These are phyloP conservation scores for honey bee (Apis mellifera) DNA, from an alignment of 1,140 invertebrate species.

Conservation along the genomic window DNA sequence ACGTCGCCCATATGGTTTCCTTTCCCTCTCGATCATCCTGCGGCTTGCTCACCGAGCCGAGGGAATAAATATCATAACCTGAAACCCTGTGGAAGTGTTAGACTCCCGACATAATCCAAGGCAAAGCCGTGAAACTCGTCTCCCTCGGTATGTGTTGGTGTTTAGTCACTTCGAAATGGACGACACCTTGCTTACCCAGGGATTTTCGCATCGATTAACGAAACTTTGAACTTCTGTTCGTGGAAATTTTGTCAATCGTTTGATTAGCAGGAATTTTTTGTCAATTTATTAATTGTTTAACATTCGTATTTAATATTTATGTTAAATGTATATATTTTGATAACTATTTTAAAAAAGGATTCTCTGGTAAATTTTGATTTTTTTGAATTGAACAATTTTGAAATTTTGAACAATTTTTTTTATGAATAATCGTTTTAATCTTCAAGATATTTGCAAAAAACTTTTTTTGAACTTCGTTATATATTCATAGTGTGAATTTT, in stretches of 20 bases:
- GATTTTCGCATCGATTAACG: conserved; percentile 29
- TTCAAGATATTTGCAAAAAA: too few species aligned
- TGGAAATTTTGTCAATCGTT: neutral
- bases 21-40: conserved; percentile 50
- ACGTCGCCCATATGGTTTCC: conserved; percentile 70
- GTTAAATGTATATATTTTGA: too few species aligned
- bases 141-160: neutral
- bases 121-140: conserved; percentile 36
- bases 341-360: too few species aligned
- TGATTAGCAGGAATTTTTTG: neutral
- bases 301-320: too few species aligned
- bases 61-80: conserved; percentile 67
- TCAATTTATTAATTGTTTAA: neutral
- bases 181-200: conserved; percentile 36
- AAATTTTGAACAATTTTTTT: too few species aligned
- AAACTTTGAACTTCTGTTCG: neutral
- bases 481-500: too few species aligned
- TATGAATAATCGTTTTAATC: too few species aligned
- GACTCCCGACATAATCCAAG: conserved; percentile 47
- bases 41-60: conserved; percentile 39
- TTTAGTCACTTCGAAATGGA: neutral
- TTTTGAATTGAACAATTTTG: too few species aligned
- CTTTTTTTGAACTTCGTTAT: too few species aligned
- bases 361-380: too few species aligned
- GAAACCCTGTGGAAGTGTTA: conserved; percentile 55